Evolutionary conservation across 2,797 vertebrate genomes (phyloP), one percentile per base, ranked within the genome.

Genomic region (Rousettus madagascariensis): DNA sequence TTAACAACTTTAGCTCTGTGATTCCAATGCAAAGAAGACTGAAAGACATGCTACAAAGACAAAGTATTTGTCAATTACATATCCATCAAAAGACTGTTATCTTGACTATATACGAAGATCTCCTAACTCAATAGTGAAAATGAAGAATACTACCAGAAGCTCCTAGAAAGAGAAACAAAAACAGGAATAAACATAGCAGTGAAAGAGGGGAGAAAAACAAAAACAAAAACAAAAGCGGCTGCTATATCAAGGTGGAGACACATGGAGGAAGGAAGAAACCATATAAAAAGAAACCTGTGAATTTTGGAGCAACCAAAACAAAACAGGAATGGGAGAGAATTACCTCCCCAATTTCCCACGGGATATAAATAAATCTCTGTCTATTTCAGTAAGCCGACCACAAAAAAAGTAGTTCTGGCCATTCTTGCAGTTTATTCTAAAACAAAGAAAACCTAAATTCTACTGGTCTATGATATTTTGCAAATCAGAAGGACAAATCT

Each of bases 151-250:
- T 78, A n/a, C 30, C 46, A 49, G 36, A 82, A 78, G 6, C 4
- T 71, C 33, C 53, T 84, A 30, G 63, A 86, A 41, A 91, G 55
- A 78, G 36, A 90, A 61, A 86, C 22, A 87, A 36, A 69, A 51
- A 24, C 7, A 57, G 12, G 24, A 71, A 78, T 2, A 36, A 36
- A 57, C 85, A 82, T 0, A 36, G 28, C 30, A 22, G 2, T 51
- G 19, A 51, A 22, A 79, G 55, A 13, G 20, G 16, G 6, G 15
- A 4, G 5, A 41, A 6, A 55, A 30, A 51, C 10, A 30, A 30
- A 28, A 2, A 6, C 4, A 36, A 17, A 74, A 13, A 36, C 4
- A 0, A 3, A 74, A 13, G 26, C 4, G 0, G 2, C 38, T 57
- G 6, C 12, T 83, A 1, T 59, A 36, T 49, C 30, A n/a, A 77